A percentile compares a stretch with the other conserved stretches of the same genome.
Evolutionary conservation across 2,797 vertebrate species (phyloP).

Genomic region (Tokudaia tokunoshimensis): DNA sequence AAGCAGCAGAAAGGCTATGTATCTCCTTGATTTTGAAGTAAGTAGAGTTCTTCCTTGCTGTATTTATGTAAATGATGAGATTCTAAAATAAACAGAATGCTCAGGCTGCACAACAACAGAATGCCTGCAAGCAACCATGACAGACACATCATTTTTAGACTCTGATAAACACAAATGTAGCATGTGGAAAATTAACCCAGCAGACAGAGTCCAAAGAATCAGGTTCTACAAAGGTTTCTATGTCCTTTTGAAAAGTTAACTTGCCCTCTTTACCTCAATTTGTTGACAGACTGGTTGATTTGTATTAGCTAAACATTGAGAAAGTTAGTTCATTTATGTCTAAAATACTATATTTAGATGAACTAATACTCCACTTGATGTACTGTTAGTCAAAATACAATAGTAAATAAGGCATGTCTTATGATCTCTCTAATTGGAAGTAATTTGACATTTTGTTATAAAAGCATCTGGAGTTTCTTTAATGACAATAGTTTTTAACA

Average conservation of each 20-base stretch:
- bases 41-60: slow-evolving; percentile 12
- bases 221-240: background rate
- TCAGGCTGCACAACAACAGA: slow-evolving; percentile 27
- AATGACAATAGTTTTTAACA: background rate
- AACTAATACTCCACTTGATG: background rate
- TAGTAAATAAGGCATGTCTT: background rate
- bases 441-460: background rate
- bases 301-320: slow-evolving; percentile 2
- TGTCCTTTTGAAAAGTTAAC: background rate
- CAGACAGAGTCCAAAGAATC: background rate
- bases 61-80: slow-evolving; percentile 57
- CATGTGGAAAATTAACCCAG: slow-evolving; percentile 1
- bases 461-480: background rate
- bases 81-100: slow-evolving; percentile 57
- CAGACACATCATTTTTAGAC: background rate
- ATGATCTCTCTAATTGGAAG: background rate
- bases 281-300: background rate
- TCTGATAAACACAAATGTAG: background rate
- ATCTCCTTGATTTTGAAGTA: slow-evolving; percentile 11
- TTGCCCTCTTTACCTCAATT: slow-evolving; percentile 8
- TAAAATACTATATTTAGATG: slow-evolving; percentile 13
- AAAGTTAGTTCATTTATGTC: background rate
- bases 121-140: slow-evolving; percentile 15
- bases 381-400: background rate
- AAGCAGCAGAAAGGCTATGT: background rate